These are phyloP conservation scores for Ceratosolen fusciceps DNA, from an alignment of 1,140 invertebrate genomes.

Conservation along the genomic window DNA sequence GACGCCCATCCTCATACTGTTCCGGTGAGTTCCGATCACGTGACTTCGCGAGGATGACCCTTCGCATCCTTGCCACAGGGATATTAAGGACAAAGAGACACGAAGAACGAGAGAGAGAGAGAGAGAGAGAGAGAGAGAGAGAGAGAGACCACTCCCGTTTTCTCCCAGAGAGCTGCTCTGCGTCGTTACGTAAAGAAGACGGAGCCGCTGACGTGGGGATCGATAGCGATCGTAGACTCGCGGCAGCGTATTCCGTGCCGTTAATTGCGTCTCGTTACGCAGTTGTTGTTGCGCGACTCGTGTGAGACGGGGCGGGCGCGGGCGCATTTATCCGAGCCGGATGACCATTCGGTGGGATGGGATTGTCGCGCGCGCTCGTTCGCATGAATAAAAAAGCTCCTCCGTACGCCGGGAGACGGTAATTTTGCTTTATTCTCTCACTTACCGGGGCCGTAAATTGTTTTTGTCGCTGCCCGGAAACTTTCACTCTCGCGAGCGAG, in stretches of 20 bases:
- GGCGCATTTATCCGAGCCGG: not conserved
- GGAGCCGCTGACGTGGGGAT: not conserved
- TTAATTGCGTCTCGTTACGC: not conserved
- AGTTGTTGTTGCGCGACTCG: not conserved
- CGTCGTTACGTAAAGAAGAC: not conserved
- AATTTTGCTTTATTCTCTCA: slow-evolving; percentile 49
- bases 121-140: no score
- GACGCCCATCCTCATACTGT: not conserved
- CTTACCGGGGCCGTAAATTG: slow-evolving; percentile 35
- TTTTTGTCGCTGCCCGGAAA: slow-evolving; percentile 21
- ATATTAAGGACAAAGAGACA: no score
- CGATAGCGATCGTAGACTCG: not conserved
- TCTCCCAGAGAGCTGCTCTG: not conserved
- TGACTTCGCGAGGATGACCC: not conserved
- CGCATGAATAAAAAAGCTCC: no score
- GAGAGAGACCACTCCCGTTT: no score
- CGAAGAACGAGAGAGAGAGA: no score
- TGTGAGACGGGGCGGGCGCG: not conserved
- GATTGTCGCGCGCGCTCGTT: not conserved
- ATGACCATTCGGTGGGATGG: not conserved
- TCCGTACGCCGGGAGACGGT: slow-evolving; percentile 17
- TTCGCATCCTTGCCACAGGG: no score
- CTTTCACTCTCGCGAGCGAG: slow-evolving; percentile 36
- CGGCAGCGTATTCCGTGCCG: not conserved
- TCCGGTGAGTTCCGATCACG: not conserved